These are phyloP conservation scores for Chrysolina americana DNA, from an alignment of 2,888 invertebrate species.

Conservation along the genomic window DNA sequence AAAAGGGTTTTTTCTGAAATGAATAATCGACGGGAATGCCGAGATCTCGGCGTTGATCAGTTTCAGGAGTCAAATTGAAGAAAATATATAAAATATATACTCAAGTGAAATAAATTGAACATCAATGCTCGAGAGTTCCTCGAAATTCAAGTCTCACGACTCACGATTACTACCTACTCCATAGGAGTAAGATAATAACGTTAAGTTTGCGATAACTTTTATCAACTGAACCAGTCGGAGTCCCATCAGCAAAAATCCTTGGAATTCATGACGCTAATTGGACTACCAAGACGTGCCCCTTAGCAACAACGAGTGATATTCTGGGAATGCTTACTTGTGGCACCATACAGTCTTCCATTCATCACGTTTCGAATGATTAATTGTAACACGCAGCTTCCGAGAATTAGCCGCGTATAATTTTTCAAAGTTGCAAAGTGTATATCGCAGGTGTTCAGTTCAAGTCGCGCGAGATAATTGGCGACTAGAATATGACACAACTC, in stretches of 20 bases:
- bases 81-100: no score
- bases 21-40: no score
- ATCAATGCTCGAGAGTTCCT: no score
- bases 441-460: slow-evolving; percentile 5
- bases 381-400: slow-evolving; percentile 16
- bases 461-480: not conserved
- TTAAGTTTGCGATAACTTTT: not conserved
- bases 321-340: slow-evolving; percentile 29
- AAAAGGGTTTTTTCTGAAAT: no score
- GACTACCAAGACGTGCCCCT: slow-evolving; percentile 21
- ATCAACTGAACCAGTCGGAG: slow-evolving; percentile 14
- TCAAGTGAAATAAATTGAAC: no score
- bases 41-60: no score
- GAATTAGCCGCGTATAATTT: slow-evolving; percentile 5
- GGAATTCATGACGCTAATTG: slow-evolving; percentile 17
- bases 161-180: not conserved
- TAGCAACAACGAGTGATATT: slow-evolving; percentile 25
- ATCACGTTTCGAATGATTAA: slow-evolving; percentile 21
- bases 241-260: slow-evolving; percentile 12
- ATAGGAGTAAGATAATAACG: not conserved
- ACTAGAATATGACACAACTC: not conserved
- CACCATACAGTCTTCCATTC: slow-evolving; percentile 30
- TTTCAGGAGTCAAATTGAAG: no score
- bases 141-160: not conserved
- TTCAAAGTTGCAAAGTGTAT: slow-evolving; percentile 15